phyloP scores from a whole-genome alignment of 1,140 invertebrate species.

The Drosophila busckii region DNA sequence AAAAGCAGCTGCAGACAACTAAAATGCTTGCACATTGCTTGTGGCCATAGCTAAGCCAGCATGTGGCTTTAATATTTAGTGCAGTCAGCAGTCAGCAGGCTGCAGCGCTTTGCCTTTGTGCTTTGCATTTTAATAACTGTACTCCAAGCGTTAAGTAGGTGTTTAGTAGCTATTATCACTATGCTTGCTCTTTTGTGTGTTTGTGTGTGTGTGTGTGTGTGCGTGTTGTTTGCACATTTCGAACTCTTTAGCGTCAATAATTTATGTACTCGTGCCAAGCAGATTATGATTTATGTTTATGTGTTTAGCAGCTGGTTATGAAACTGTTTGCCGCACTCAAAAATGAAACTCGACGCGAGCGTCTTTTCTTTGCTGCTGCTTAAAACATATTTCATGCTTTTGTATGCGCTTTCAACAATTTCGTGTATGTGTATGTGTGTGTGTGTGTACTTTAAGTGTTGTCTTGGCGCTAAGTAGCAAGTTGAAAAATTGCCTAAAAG shows the following conservation, averaged over 20 bases:
- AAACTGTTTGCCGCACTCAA: slow-evolving; percentile 24
- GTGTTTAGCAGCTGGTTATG: slow-evolving; percentile 27
- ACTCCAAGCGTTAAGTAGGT: slow-evolving; percentile 51
- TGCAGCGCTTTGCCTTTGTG: slow-evolving; percentile 5
- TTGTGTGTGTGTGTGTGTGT: slow-evolving; percentile 11
- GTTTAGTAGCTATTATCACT: slow-evolving; percentile 71
- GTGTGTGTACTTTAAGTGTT: slow-evolving; percentile 46
- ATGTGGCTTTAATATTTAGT: slow-evolving; percentile 25
- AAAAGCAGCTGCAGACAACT: background rate
- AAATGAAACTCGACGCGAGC: background rate
- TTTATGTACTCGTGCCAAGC: slow-evolving; percentile 70
- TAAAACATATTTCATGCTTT: slow-evolving; percentile 47
- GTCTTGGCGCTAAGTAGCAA: slow-evolving; percentile 68
- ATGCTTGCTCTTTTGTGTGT: slow-evolving; percentile 6
- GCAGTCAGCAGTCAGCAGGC: slow-evolving; percentile 11
- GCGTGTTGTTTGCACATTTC: slow-evolving; percentile 42
- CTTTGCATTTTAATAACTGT: slow-evolving; percentile 50
- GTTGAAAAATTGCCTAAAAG: slow-evolving; percentile 65
- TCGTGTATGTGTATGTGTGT: background rate
- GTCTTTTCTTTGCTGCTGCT: no score
- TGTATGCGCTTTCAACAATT: slow-evolving; percentile 15
- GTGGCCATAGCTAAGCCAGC: slow-evolving; percentile 11
- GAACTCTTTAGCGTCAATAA: slow-evolving; percentile 75
- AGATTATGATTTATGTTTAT: slow-evolving; percentile 72
- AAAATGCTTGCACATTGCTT: slow-evolving; percentile 1